These are phyloP conservation scores for Gallinago stenura DNA, from an alignment of 2,797 vertebrate genomes.

Conservation along the genomic window DNA sequence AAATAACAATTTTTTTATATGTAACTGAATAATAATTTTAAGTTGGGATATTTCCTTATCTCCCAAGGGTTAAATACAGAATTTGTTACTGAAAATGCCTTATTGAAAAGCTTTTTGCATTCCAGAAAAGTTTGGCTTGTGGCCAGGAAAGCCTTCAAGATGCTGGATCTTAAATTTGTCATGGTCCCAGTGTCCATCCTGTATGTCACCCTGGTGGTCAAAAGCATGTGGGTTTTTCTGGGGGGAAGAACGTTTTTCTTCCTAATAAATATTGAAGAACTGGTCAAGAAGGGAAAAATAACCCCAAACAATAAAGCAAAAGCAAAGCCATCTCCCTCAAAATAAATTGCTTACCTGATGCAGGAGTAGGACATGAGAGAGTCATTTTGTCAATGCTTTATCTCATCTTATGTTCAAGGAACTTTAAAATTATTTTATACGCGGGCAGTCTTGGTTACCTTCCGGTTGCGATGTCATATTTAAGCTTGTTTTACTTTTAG, in stretches of 20 bases:
- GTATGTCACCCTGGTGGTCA: background rate
- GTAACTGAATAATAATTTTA: background rate
- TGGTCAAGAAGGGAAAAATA: background rate
- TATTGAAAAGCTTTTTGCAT: background rate
- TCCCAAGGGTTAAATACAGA: background rate
- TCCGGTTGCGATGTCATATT: background rate
- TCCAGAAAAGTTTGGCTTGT: background rate
- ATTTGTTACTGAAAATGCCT: background rate
- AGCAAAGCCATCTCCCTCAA: background rate
- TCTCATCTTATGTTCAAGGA: background rate
- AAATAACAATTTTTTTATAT: background rate
- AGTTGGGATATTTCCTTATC: background rate
- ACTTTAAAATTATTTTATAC: background rate
- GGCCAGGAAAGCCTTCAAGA: background rate
- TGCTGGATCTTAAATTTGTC: background rate
- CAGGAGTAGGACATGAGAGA: background rate
- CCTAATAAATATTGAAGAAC: background rate
- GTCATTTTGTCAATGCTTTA: background rate
- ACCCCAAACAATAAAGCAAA: background rate
- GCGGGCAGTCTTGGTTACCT: background rate
- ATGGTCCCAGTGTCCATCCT: background rate
- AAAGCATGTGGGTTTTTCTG: background rate
- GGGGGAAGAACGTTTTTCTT: background rate
- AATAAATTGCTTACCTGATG: background rate
- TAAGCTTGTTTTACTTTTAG: background rate